Percentiles rank a stretch among this genome's conserved stretches.
phyloP scores from a whole-genome alignment of 2,797 vertebrate species.

The Scleropages formosus region DNA sequence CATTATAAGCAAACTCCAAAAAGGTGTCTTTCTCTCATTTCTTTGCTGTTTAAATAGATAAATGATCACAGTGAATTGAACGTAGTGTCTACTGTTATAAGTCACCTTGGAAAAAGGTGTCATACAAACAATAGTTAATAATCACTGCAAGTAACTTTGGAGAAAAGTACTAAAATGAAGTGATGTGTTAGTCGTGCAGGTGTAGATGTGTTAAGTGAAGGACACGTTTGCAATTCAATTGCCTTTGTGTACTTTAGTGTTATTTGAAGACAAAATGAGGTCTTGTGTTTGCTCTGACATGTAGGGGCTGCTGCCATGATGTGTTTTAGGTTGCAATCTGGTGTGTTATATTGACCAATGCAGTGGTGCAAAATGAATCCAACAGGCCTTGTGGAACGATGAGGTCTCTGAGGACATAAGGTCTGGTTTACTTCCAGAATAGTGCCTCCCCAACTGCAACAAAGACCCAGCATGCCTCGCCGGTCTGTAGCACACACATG shows the following conservation, averaged over 20 bases:
- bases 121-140: no score
- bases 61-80: no score
- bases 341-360: conserved; percentile 36
- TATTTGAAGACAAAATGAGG: conserved; percentile 42
- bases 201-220: background rate
- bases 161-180: no score
- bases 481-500: conserved; percentile 29
- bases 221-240: background rate
- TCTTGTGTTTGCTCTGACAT: conserved; percentile 21
- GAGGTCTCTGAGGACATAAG: conserved; percentile 43
- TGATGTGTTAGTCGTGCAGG: background rate
- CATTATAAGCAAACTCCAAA: no score
- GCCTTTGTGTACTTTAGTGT: conserved; percentile 14
- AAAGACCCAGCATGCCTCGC: conserved; percentile 57
- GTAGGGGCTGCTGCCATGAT: background rate
- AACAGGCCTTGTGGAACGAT: conserved; percentile 49
- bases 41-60: no score
- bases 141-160: no score
- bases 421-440: conserved; percentile 39
- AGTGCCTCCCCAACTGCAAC: conserved; percentile 40
- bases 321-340: conserved; percentile 16
- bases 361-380: conserved; percentile 56
- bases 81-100: no score
- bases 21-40: no score
- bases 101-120: no score